Evolutionary conservation across 2,797 vertebrate genomes (phyloP).

Genomic region (Lagodon rhomboides): DNA sequence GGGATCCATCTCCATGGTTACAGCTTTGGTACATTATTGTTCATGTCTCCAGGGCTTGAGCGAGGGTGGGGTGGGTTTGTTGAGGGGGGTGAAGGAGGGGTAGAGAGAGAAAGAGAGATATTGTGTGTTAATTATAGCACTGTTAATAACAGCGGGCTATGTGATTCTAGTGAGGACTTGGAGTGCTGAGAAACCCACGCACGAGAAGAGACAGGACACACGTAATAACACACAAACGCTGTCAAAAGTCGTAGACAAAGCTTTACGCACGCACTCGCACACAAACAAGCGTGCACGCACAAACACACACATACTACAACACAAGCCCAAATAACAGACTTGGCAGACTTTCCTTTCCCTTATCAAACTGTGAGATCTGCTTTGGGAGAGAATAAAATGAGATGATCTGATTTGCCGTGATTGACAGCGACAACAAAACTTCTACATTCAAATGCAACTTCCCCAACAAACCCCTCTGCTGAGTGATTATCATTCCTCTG

Average conservation of each 20-base stretch:
- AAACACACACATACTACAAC: not conserved
- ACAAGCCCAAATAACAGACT: not conserved
- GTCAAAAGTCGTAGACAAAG: not conserved
- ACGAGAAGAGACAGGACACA: conserved; percentile 15
- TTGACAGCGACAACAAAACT: not conserved
- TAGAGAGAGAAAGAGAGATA: conserved; percentile 47
- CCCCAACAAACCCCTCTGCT: not conserved
- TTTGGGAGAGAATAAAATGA: not conserved
- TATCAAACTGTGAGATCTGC: not conserved
- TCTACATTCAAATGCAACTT: not conserved
- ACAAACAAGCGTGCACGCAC: not conserved
- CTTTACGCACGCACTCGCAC: not conserved
- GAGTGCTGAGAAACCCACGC: conserved; percentile 47
- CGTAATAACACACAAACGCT: conserved; percentile 3
- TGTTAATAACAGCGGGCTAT: conserved; percentile 70
- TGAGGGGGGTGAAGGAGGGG: not conserved
- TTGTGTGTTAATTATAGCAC: conserved; percentile 75
- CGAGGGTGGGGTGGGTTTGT: conserved; percentile 14
- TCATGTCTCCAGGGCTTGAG: conserved; percentile 60
- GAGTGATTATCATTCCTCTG: not conserved
- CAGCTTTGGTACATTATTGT: conserved; percentile 62
- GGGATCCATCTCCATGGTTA: conserved; percentile 83
- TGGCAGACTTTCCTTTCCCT: not conserved
- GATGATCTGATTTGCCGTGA: not conserved
- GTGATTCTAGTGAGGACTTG: conserved; percentile 48